phyloP scores from a whole-genome alignment of 2,888 invertebrate genomes.

The Machimus atricapillus region DNA sequence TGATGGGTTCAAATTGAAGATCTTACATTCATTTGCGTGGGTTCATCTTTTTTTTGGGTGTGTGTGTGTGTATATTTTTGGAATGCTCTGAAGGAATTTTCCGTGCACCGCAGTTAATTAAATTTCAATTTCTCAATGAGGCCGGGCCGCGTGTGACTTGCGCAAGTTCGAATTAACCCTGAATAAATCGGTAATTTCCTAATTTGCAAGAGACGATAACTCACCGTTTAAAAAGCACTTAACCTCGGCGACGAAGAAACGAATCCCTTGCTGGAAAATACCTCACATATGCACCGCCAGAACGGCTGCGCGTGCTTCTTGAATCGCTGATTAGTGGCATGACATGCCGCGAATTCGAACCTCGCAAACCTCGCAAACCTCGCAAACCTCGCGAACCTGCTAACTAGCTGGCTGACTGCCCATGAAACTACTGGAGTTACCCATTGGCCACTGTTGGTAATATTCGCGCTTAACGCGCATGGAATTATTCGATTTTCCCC shows the following conservation, averaged over 20 bases:
- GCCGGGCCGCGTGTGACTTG: background rate
- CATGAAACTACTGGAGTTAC: background rate
- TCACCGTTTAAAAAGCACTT: conserved; percentile 2
- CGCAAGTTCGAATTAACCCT: background rate
- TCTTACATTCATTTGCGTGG: background rate
- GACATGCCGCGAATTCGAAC: background rate
- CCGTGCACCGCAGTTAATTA: background rate
- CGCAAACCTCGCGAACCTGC: background rate
- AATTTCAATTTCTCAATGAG: conserved; percentile 1
- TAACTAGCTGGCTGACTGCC: background rate
- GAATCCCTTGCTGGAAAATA: background rate
- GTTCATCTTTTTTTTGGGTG: background rate
- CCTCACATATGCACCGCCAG: background rate
- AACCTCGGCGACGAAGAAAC: background rate
- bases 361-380: background rate
- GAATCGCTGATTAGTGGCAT: background rate
- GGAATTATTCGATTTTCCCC: background rate
- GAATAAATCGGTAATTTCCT: background rate
- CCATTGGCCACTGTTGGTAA: background rate
- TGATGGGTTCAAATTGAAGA: background rate
- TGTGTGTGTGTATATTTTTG: background rate
- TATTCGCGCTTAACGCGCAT: background rate
- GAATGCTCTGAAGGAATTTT: background rate
- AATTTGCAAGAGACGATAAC: background rate
- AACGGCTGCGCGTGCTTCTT: background rate